Evolutionary conservation across 2,888 invertebrate species (phyloP).

Genomic region (Exocentrus adspersus): DNA sequence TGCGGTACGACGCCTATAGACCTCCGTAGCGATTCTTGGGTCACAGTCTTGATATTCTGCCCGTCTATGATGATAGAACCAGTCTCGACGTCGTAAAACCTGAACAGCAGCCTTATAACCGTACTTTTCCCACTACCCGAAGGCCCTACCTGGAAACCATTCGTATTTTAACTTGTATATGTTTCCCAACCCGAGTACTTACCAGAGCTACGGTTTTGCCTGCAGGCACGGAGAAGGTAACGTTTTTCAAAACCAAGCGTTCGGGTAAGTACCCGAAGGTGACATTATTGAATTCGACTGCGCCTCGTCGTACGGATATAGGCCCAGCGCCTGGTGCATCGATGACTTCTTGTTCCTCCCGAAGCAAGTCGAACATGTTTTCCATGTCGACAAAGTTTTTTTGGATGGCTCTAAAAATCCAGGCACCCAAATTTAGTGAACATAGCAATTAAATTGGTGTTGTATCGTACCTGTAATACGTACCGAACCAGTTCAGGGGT

Average conservation of each 20-base stretch:
- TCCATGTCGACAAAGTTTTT: slow-evolving; percentile 99
- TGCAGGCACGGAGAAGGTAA: slow-evolving; percentile 81
- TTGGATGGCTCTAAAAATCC: slow-evolving; percentile 95
- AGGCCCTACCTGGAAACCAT: slow-evolving; percentile 77
- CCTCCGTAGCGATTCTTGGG: slow-evolving; percentile 83
- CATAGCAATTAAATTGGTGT: no score
- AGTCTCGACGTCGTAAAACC: slow-evolving; percentile 93
- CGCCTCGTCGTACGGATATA: slow-evolving; percentile 74
- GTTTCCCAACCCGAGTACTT: slow-evolving; percentile 52
- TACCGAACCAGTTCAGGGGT: slow-evolving; percentile 97
- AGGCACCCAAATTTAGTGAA: no score
- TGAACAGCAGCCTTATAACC: slow-evolving; percentile 91
- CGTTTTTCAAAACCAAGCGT: slow-evolving; percentile 76
- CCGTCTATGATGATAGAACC: slow-evolving; percentile 90
- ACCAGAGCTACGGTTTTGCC: slow-evolving; percentile 88
- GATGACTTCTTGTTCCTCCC: slow-evolving; percentile 86
- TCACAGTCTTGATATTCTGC: slow-evolving; percentile 87
- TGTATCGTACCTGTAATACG: slow-evolving; percentile 92
- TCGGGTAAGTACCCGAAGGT: slow-evolving; percentile 89
- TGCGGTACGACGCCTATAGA: slow-evolving; percentile 96
- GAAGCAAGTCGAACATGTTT: slow-evolving; percentile 96
- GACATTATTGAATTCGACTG: slow-evolving; percentile 90
- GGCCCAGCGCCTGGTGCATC: slow-evolving; percentile 84
- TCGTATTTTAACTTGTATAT: no score
- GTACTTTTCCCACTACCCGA: slow-evolving; percentile 97